Evolutionary conservation across 2,888 invertebrate species (phyloP).

Genomic region (Unio pictorum): DNA sequence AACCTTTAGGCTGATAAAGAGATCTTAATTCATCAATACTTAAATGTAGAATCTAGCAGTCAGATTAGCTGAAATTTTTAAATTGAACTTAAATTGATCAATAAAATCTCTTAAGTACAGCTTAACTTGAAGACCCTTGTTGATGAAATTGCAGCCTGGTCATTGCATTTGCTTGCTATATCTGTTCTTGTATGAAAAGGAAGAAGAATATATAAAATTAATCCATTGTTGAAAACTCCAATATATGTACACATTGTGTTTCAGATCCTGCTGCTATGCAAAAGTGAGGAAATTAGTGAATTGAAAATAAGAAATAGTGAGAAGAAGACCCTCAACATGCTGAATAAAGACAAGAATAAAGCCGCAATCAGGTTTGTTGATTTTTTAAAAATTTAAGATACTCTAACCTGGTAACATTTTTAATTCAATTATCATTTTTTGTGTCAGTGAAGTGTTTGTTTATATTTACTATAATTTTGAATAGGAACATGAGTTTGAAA

Average conservation of each 20-base stretch:
- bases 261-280: conserved; percentile 54
- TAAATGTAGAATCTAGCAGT: no score
- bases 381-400: conserved; percentile 5
- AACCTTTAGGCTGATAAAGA: no score
- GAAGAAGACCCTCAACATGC: conserved; percentile 79
- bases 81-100: no score
- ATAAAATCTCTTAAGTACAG: no score
- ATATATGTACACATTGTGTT: neutral
- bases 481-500: neutral
- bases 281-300: conserved; percentile 80
- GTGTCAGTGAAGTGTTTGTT: neutral
- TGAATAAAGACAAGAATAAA: conserved; percentile 78
- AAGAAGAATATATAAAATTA: no score
- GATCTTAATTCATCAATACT: no score
- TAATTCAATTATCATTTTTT: neutral
- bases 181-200: no score
- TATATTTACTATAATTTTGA: neutral
- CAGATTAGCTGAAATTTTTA: no score
- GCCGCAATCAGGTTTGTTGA: conserved; percentile 75
- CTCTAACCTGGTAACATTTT: neutral
- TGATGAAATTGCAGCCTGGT: no score
- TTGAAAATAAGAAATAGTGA: conserved; percentile 81
- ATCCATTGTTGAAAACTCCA: no score
- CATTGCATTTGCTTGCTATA: no score
- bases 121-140: no score